Evolutionary conservation across 1,140 invertebrate genomes (phyloP).

Genomic region (Cotesia vestalis): DNA sequence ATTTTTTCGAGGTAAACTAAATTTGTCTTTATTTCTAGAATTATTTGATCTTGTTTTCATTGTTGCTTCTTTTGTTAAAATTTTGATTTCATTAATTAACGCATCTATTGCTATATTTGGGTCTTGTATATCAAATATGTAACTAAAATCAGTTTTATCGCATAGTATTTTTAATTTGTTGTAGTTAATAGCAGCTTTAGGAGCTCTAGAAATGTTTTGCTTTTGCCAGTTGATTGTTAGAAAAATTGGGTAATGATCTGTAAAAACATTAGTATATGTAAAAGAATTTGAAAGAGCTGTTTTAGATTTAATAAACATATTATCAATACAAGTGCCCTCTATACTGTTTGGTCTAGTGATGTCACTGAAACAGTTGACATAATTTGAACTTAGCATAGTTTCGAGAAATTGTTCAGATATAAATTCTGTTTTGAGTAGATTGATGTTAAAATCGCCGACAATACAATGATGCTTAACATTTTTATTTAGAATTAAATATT

Average conservation of each 20-base stretch:
- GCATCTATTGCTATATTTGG: not conserved
- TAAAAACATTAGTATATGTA: not conserved
- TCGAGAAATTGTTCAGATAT: not conserved
- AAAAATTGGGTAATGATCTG: not conserved
- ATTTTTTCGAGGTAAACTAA: too few species aligned
- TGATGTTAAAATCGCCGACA: not conserved
- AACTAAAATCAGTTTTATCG: not conserved
- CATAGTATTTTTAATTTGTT: not conserved
- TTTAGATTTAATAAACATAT: not conserved
- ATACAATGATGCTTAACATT: not conserved
- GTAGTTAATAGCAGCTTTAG: not conserved
- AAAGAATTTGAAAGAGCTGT: not conserved
- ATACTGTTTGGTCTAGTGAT: not conserved
- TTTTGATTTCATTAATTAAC: too few species aligned
- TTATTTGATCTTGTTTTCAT: too few species aligned
- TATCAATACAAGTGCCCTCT: not conserved
- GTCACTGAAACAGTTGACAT: not conserved
- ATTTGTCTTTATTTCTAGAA: too few species aligned
- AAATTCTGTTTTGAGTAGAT: not conserved
- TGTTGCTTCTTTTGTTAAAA: too few species aligned
- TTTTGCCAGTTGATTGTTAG: not conserved
- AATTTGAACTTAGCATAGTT: not conserved
- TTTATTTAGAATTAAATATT: not conserved
- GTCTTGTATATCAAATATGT: conserved; percentile 1
- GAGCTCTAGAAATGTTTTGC: not conserved